Base-by-base conservation (phyloP, 2,797 vertebrate genomes). In the Zalophus californianus region DNA sequence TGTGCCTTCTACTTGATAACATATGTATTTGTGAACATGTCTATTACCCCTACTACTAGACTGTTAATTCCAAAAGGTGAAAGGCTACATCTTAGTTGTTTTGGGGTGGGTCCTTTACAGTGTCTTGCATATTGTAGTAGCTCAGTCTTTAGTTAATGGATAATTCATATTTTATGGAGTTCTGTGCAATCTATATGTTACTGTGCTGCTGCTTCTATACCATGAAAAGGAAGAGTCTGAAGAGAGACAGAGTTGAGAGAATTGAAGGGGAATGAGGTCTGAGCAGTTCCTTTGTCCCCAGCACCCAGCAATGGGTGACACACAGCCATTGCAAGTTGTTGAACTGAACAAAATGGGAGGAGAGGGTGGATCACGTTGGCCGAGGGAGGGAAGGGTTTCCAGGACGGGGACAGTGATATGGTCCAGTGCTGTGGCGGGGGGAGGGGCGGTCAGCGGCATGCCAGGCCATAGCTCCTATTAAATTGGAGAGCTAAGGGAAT, bases 21-120 rank as follows among this genome's bases (percentile, higher is more conserved):
- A 56, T 72, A 62, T 62, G 38, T 89, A 32, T 75, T 21, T 73
- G 64, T 82, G 86, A 83, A 62, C 44, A 27, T 54, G 86, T 83
- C 62, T 64, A n/a, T 58, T n/a, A 27, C 66, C 54, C 44, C 72
- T 27, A 29, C 86, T 88, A 32, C 38, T 75, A 7, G 38, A 25
- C 70, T 60, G 15, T 72, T 64, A 25, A n/a, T 82, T 62, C 77
- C 85, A 44, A n/a, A 25, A 73, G 78, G 56, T 50, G n/a, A 88
- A 41, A 52, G 27, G 27, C 77, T 35, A 50, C 52, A 58, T 86
- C 62, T 79, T 16, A 27, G 29, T 70, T 66, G 58, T 54, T 54
- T 52, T 6, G 14, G 52, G 23, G 38, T 35, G 3, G 82, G 27
- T 41, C n/a, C 27, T n/a, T 75, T 64, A 54, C 58, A n/a, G 52